Evolutionary conservation across 2,113 vertebrate species (phyloP).

Genomic region (Mirza zaza): DNA sequence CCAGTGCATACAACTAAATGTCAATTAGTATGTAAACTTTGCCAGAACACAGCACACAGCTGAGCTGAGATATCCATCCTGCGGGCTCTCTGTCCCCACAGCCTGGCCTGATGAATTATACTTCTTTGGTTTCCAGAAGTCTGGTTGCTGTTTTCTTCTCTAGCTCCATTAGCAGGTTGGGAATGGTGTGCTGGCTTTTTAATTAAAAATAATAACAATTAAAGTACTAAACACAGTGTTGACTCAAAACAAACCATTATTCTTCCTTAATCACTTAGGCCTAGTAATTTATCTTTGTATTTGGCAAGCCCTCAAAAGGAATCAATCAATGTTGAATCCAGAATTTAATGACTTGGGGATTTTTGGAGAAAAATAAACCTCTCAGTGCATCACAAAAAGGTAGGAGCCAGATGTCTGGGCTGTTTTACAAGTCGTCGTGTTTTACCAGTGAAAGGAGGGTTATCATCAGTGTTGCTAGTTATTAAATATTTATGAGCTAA

Average conservation of each 20-base stretch:
- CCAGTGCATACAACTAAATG: background rate
- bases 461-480: background rate
- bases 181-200: conserved; percentile 47
- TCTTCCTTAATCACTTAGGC: conserved; percentile 67
- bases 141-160: background rate
- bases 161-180: conserved; percentile 42
- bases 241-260: conserved; percentile 68
- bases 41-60: background rate
- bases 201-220: conserved; percentile 77
- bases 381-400: conserved; percentile 7
- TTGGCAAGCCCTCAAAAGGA: conserved; percentile 59
- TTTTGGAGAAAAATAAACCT: conserved; percentile 49
- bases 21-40: background rate
- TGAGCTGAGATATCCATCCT: background rate
- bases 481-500: background rate
- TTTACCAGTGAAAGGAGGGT: background rate
- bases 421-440: background rate
- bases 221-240: conserved; percentile 60
- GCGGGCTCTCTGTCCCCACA: rapidly evolving
- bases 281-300: conserved; percentile 67
- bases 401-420: background rate
- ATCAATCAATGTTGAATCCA: conserved; percentile 71
- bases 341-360: conserved; percentile 58
- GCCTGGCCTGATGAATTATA: background rate
- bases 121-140: background rate